A percentile compares a stretch with the other conserved stretches of the same genome.
Evolutionary conservation across 1,140 invertebrate species (phyloP).

Genomic region (Apis dorsata): DNA sequence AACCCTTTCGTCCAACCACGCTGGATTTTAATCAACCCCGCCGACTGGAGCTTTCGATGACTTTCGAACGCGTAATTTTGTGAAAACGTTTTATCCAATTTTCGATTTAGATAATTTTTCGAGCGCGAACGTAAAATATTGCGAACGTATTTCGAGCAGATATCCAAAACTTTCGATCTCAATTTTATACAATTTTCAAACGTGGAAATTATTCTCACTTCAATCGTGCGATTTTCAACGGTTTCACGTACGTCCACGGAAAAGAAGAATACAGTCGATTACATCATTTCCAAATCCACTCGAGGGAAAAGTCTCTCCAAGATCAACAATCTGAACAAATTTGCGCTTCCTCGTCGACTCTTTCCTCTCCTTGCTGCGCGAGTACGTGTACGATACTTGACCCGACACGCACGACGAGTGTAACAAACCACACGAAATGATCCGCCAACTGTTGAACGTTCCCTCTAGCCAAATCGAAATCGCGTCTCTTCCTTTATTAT

Average conservation of each 20-base stretch:
- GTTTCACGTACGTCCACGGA: not conserved
- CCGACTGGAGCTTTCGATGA: too few relatives aligned
- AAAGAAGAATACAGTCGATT: not conserved
- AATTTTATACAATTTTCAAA: too few relatives aligned
- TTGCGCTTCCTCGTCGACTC: not conserved
- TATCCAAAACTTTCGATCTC: too few relatives aligned
- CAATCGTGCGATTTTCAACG: too few relatives aligned
- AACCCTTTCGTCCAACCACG: not conserved
- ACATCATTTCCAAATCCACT: not conserved
- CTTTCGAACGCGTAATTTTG: too few relatives aligned
- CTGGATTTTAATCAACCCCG: too few relatives aligned
- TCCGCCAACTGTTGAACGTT: not conserved
- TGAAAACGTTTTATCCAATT: too few relatives aligned
- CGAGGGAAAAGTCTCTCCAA: not conserved
- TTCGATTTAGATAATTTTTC: too few relatives aligned
- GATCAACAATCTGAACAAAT: not conserved
- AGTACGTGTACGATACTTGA: not conserved
- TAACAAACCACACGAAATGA: not conserved
- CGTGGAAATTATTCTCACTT: too few relatives aligned
- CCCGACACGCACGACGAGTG: not conserved
- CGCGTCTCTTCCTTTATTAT: too few relatives aligned
- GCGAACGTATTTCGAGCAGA: too few relatives aligned
- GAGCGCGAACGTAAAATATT: too few relatives aligned
- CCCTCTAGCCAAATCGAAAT: not conserved
- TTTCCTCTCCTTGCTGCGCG: not conserved